These are phyloP conservation scores for Idaea aversata DNA, from an alignment of 2,888 invertebrate species.

Conservation along the genomic window DNA sequence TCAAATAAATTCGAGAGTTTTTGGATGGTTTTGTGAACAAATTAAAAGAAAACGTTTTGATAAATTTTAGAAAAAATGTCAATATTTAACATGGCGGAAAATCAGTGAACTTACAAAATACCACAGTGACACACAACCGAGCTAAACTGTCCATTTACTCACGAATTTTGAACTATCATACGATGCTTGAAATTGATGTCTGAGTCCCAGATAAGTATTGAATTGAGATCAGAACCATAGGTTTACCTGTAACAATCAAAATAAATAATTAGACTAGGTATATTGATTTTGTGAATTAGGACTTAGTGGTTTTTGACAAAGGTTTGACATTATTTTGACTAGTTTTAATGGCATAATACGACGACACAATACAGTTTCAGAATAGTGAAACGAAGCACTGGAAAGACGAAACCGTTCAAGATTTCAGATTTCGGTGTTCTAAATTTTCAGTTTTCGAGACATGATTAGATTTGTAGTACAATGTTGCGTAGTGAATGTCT, in stretches of 20 bases:
- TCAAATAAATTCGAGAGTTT: neutral
- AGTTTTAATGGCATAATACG: neutral
- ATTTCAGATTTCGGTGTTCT: too few relatives aligned
- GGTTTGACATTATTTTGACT: neutral
- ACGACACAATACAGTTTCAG: neutral
- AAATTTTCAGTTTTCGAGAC: neutral
- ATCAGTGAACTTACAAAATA: neutral
- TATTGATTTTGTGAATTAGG: neutral
- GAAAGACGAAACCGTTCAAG: too few relatives aligned
- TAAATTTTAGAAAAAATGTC: neutral
- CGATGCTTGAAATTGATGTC: neutral
- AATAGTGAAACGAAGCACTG: too few relatives aligned
- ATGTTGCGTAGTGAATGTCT: neutral
- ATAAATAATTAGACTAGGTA: neutral
- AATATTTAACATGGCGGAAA: neutral
- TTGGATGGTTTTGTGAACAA: neutral
- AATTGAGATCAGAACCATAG: neutral
- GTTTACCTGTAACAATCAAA: slow-evolving; percentile 2
- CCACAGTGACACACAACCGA: neutral
- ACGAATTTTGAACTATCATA: neutral
- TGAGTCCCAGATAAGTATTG: neutral
- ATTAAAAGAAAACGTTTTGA: neutral
- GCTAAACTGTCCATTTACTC: neutral
- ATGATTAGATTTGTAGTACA: neutral
- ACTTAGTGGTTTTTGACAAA: neutral